A percentile compares a stretch with the other conserved stretches of the same genome.
phyloP scores from a whole-genome alignment of 2,888 invertebrate genomes.

The Dione juno region DNA sequence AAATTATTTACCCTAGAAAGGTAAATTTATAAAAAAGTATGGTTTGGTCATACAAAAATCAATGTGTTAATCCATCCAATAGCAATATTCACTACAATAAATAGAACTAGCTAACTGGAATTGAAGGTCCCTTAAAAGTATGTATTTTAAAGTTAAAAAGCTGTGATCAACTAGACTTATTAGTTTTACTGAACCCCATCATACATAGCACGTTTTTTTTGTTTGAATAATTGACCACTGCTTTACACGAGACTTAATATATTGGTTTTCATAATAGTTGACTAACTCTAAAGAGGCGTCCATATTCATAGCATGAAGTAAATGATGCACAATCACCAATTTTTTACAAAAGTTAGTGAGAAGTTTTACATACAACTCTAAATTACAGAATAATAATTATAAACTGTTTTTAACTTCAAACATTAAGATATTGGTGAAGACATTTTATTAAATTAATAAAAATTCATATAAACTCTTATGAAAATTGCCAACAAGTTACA shows the following conservation, averaged over 20 bases:
- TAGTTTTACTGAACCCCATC: constrained; percentile 28
- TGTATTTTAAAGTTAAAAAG: constrained; percentile 73
- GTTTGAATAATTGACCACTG: constrained; percentile 74
- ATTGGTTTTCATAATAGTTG: constrained; percentile 76
- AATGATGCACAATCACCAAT: constrained; percentile 78
- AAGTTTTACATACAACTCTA: constrained; percentile 64
- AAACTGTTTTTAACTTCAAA: constrained; percentile 67
- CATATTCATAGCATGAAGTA: constrained; percentile 79
- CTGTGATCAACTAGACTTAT: constrained; percentile 75
- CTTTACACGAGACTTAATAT: constrained; percentile 78
- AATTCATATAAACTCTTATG: constrained; percentile 47
- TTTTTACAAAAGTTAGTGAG: constrained; percentile 74
- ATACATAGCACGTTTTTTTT: constrained; percentile 33
- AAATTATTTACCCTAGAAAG: constrained; percentile 68
- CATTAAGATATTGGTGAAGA: constrained; percentile 63
- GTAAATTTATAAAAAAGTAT: constrained; percentile 78
- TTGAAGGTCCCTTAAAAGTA: constrained; percentile 84
- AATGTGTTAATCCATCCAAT: constrained; percentile 71
- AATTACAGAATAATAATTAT: constrained; percentile 64
- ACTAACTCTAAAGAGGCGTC: constrained; percentile 82
- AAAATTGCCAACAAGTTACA: constrained; percentile 11
- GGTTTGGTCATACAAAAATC: constrained; percentile 80
- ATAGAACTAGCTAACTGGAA: constrained; percentile 83
- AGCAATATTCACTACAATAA: constrained; percentile 79
- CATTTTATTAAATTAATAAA: constrained; percentile 67